Percentiles rank a stretch among this genome's conserved stretches.
Evolutionary conservation across 2,888 invertebrate genomes (phyloP).

Genomic region (Odontocerum albicorne): DNA sequence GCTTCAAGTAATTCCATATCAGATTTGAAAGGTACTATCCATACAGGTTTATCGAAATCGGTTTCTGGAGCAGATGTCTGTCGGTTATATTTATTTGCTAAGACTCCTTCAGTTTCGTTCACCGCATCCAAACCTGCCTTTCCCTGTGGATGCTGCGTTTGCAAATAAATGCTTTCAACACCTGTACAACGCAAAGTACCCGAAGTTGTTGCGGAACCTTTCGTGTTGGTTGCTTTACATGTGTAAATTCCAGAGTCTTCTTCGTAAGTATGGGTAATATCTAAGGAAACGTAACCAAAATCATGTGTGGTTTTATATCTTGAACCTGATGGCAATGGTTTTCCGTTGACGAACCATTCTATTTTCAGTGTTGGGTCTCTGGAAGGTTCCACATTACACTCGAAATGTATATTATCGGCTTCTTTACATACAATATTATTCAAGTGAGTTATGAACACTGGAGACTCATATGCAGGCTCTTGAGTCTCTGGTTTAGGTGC

Average conservation of each 20-base stretch:
- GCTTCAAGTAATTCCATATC: slow-evolving; percentile 82
- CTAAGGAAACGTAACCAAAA: slow-evolving; percentile 93
- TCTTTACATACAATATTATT: slow-evolving; percentile 89
- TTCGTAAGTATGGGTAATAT: slow-evolving; percentile 82
- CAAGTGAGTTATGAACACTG: slow-evolving; percentile 87
- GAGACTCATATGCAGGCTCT: slow-evolving; percentile 80
- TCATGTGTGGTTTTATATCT: slow-evolving; percentile 93
- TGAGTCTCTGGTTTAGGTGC: slow-evolving; percentile 66
- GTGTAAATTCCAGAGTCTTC: slow-evolving; percentile 93
- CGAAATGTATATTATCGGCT: slow-evolving; percentile 86
- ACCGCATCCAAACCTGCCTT: slow-evolving; percentile 87
- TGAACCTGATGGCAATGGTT: slow-evolving; percentile 83
- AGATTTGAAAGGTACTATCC: slow-evolving; percentile 79
- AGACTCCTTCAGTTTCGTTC: slow-evolving; percentile 84
- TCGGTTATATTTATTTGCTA: slow-evolving; percentile 69
- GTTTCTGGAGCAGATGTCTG: slow-evolving; percentile 72
- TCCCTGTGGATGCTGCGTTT: slow-evolving; percentile 96
- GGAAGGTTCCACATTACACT: slow-evolving; percentile 89
- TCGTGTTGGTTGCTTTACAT: slow-evolving; percentile 85
- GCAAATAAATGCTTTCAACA: slow-evolving; percentile 76
- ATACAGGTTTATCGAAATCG: slow-evolving; percentile 82
- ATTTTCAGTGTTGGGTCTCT: slow-evolving; percentile 88
- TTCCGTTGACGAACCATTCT: slow-evolving; percentile 95
- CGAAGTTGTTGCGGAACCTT: slow-evolving; percentile 87
- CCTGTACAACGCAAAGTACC: slow-evolving; percentile 85